These are phyloP conservation scores for Chrysochloris asiatica DNA, from an alignment of 2,113 vertebrate species.

Conservation along the genomic window DNA sequence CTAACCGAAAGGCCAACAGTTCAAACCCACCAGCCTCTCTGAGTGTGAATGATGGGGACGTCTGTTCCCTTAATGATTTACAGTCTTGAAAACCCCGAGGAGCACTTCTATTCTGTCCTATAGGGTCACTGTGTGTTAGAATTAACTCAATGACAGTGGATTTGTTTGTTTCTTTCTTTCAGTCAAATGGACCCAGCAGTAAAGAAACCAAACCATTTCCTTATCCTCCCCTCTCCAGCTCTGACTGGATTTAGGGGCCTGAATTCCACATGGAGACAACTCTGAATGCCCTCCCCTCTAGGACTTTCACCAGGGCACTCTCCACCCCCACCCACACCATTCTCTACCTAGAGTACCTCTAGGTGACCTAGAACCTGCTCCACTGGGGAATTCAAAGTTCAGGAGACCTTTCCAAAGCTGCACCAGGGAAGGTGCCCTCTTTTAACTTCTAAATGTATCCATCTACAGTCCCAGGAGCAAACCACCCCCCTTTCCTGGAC, in stretches of 20 bases:
- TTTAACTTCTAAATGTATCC: constrained; percentile 79
- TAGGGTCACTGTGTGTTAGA: no score
- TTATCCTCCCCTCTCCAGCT: not conserved
- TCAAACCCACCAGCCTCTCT: no score
- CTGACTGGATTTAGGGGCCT: not conserved
- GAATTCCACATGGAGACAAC: not conserved
- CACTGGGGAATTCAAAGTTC: not conserved
- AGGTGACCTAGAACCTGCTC: not conserved
- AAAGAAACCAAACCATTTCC: no score
- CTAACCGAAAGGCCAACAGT: no score
- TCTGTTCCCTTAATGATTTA: no score
- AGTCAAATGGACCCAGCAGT: not conserved
- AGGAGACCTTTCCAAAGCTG: constrained; percentile 44
- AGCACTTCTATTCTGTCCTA: no score
- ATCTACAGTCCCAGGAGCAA: constrained; percentile 73
- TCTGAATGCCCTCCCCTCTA: fast-evolving
- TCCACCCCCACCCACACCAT: not conserved
- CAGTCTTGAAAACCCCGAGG: no score
- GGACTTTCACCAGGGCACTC: not conserved
- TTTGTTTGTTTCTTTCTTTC: no score
- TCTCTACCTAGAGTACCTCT: no score
- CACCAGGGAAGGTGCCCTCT: constrained; percentile 54
- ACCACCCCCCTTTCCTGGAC: constrained; percentile 75
- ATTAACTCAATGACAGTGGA: no score
- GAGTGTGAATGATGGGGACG: no score